Evolutionary conservation across 2,888 invertebrate genomes (phyloP), one percentile per base, ranked within the genome.

Genomic region (Hetaerina titia): DNA sequence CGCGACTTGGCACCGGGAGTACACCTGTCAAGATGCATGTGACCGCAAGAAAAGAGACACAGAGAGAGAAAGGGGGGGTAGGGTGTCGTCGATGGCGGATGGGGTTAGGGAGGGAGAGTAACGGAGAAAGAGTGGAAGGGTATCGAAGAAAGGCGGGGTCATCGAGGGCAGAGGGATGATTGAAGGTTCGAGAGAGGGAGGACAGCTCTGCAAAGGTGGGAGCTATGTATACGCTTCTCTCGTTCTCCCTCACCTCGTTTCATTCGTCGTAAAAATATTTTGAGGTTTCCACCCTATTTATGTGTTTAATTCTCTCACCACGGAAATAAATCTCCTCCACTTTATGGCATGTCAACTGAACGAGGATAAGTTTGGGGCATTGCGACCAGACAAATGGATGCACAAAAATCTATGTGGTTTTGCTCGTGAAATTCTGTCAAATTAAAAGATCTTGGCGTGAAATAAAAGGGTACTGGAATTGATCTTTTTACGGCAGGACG

Each of bases 21-120:
- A 31, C 81, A 81, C 81, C 81, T 81, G 81, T 81, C 81, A 81
- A 81, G 81, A 81, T 31, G 31, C 31, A 31, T 81, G 31, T 31
- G 81, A 31, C 81, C 81, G 81, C 81, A 81, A 81, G 25, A 81
- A 81, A 7, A 31, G 11, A 11, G 81, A 45, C 31, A 4, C 81
- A 31, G 31, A n/a, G n/a, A 5, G 31, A 31, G 31, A 7, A 81
- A 81, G 1, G 9, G 31, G 25, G 22, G 74, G 8, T 6, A 11
- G 81, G 11, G 81, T 1, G 45, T 45, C n/a, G n/a, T 69, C 13
- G 13, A 2, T 13, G 4, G 81, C 9, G 81, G 13, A 31, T 9
- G 25, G n/a, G 0, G 81, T 45, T 6, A n/a, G 7, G n/a, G 22
- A 69, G 69, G 69, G 69, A 9, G 69, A 69, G 19, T 0, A 1